Conservation (phyloP, 2,113 vertebrate species). For the Anhinga rufa region DNA sequence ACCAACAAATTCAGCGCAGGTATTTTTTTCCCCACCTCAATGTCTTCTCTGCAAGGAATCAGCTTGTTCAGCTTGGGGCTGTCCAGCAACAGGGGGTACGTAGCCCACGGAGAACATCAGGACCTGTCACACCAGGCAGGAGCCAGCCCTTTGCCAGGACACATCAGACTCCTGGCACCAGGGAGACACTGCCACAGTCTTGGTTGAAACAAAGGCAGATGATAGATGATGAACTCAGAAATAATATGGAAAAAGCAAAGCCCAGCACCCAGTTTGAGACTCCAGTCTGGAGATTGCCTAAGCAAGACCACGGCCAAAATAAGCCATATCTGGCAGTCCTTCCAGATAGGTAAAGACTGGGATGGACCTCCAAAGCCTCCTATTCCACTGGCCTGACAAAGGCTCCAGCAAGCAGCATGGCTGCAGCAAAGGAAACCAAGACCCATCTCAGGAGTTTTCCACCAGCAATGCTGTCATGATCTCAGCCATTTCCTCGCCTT, state of each 20-base stretch:
- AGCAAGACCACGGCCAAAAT: background rate
- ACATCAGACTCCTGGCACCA: background rate
- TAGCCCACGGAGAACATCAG: background rate
- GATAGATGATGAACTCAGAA: background rate
- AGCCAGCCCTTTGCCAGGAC: background rate
- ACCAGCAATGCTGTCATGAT: background rate
- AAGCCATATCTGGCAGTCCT: background rate
- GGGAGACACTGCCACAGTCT: background rate
- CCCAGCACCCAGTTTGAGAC: background rate
- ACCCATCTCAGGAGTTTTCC: background rate
- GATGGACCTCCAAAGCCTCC: background rate
- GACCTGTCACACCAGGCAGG: background rate
- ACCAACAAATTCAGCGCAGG: background rate
- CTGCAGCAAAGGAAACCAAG: background rate
- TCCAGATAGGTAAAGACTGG: background rate
- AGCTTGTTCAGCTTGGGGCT: background rate
- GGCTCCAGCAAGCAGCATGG: background rate
- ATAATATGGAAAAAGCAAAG: background rate
- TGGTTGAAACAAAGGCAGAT: background rate
- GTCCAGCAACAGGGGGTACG: background rate
- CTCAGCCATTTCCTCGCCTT: rapidly evolving
- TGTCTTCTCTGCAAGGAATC: background rate
- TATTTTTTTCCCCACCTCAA: background rate
- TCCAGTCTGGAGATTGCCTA: background rate
- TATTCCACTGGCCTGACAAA: background rate